These are phyloP conservation scores for Mechanitis mazaeus DNA, from an alignment of 2,888 invertebrate genomes.

Conservation along the genomic window DNA sequence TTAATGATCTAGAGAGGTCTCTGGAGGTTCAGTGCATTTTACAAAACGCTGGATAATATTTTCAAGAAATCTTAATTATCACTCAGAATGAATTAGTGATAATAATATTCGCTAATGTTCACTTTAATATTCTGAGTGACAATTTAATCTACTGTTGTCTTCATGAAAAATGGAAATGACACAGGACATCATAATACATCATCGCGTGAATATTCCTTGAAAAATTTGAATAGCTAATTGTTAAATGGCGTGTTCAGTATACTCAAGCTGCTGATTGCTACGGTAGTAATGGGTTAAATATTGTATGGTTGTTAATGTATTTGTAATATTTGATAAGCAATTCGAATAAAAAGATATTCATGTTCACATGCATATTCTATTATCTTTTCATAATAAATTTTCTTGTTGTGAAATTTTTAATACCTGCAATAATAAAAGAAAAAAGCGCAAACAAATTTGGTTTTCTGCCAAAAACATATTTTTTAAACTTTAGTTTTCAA, in stretches of 20 bases:
- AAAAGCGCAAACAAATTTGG: slow-evolving; percentile 1
- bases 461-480: slow-evolving; percentile 5
- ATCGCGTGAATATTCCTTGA: slow-evolving; percentile 39
- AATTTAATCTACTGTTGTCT: slow-evolving; percentile 2
- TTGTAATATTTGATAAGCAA: slow-evolving; percentile 26
- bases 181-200: slow-evolving; percentile 36
- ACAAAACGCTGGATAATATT: neutral
- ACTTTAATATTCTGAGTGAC: neutral
- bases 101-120: neutral
- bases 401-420: no score
- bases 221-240: slow-evolving; percentile 48
- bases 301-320: slow-evolving; percentile 23
- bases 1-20: slow-evolving; percentile 62
- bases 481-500: neutral
- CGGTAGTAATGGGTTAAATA: slow-evolving; percentile 28
- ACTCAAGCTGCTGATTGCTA: slow-evolving; percentile 30
- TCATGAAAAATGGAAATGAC: slow-evolving; percentile 26
- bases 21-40: slow-evolving; percentile 34
- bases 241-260: slow-evolving; percentile 51
- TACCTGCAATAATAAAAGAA: neutral
- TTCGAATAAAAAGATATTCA: neutral
- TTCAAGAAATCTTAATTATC: neutral
- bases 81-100: neutral
- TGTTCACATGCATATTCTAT: neutral
- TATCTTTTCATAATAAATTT: neutral